Conservation (phyloP, 2,888 invertebrate genomes). For the Cephus rjabovi region DNA sequence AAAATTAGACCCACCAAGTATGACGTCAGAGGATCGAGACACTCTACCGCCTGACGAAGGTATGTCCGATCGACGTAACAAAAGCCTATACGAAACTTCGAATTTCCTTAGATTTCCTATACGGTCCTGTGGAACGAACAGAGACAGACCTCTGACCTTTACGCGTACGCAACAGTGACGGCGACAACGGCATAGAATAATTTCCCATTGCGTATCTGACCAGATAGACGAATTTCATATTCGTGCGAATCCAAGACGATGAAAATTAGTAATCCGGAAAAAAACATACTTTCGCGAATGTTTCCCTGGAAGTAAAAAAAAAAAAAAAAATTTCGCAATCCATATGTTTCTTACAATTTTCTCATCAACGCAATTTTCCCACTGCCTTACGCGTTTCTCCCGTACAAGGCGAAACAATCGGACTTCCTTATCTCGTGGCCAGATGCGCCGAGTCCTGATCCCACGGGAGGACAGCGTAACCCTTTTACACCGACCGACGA, state of each 20-base stretch:
- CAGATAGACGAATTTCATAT: not conserved
- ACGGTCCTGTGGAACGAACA: not conserved
- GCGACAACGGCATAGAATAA: not conserved
- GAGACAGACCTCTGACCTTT: not conserved
- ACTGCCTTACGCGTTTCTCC: not conserved
- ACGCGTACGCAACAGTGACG: not conserved
- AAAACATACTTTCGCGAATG: too few species aligned
- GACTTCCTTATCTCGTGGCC: not conserved
- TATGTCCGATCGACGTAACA: too few species aligned
- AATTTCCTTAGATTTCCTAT: not conserved
- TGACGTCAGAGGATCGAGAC: not conserved
- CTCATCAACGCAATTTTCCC: not conserved
- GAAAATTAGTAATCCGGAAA: too few species aligned
- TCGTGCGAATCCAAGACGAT: too few species aligned
- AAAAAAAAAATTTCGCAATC: too few species aligned
- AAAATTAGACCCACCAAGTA: not conserved
- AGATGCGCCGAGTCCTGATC: not conserved
- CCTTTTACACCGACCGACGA: constrained; percentile 34
- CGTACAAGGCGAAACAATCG: not conserved
- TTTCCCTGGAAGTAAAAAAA: too few species aligned
- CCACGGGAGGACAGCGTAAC: not conserved
- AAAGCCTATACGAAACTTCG: not conserved
- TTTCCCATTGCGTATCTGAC: not conserved
- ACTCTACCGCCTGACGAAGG: not conserved
- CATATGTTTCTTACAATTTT: not conserved